phyloP scores from a whole-genome alignment of 2,113 vertebrate genomes.

The Myrmecophaga tridactyla region DNA sequence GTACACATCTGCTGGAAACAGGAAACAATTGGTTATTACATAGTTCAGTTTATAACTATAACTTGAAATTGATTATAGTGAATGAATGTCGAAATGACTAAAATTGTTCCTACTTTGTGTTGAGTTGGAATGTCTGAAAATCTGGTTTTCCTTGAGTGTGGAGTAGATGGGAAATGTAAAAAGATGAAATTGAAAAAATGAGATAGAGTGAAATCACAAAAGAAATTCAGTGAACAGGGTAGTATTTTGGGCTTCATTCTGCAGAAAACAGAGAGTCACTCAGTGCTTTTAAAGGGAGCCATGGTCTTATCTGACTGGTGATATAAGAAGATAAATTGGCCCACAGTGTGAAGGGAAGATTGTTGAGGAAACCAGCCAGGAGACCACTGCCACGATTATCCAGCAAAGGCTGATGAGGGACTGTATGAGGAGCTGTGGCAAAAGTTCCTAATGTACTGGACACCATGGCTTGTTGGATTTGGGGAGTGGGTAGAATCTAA shows the following conservation, averaged over 20 bases:
- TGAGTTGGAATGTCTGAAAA: not conserved
- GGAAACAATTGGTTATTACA: not conserved
- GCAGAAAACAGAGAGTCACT: not conserved
- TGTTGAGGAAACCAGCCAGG: not conserved
- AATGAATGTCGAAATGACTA: not conserved
- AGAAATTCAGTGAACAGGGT: not conserved
- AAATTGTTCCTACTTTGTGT: not conserved
- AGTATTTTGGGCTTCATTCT: not conserved
- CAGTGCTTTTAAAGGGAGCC: not conserved
- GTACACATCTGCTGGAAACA: not conserved
- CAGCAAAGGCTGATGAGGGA: no score
- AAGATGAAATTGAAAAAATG: not conserved
- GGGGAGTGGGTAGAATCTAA: not conserved
- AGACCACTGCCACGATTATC: not conserved
- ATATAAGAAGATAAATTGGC: not conserved
- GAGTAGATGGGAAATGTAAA: not conserved
- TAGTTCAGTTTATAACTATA: not conserved
- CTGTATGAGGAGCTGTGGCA: not conserved
- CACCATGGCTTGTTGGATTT: not conserved
- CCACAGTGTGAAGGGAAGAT: not conserved
- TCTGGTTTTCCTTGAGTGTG: not conserved
- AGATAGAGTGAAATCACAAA: not conserved
- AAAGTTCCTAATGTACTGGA: rapidly evolving
- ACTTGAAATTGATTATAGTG: not conserved
- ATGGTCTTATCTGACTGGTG: not conserved